phyloP scores from a whole-genome alignment of 2,113 vertebrate genomes.

The Pelecanus crispus region DNA sequence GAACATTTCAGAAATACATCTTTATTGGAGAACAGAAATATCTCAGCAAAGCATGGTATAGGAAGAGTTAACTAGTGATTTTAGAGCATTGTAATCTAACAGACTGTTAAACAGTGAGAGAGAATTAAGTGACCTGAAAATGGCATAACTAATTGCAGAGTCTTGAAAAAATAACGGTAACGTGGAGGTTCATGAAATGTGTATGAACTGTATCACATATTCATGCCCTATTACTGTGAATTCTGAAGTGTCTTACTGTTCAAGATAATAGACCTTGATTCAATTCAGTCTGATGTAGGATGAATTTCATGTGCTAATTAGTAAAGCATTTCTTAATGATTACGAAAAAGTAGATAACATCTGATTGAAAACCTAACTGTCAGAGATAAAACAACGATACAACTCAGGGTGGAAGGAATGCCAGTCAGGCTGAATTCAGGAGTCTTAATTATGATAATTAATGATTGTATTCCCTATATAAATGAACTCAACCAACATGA shows the following conservation, averaged over 20 bases:
- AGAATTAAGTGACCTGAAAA: constrained; percentile 77
- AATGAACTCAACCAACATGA: constrained; percentile 75
- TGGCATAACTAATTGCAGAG: constrained; percentile 75
- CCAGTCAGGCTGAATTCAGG: constrained; percentile 74
- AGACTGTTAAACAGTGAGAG: constrained; percentile 72
- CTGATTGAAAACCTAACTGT: constrained; percentile 75
- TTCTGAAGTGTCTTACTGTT: constrained; percentile 78
- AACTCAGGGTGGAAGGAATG: constrained; percentile 66
- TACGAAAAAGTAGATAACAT: constrained; percentile 76
- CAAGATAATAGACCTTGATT: constrained; percentile 81
- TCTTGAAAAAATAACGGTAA: constrained; percentile 66
- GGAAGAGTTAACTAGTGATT: constrained; percentile 61
- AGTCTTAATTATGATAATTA: constrained; percentile 82
- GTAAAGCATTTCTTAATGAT: constrained; percentile 82
- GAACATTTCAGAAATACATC: neutral
- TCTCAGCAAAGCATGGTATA: neutral
- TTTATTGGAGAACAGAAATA: constrained; percentile 19
- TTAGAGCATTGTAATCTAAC: constrained; percentile 65
- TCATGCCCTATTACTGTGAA: constrained; percentile 78
- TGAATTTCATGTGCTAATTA: constrained; percentile 81
- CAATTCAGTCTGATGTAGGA: constrained; percentile 77
- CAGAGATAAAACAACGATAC: constrained; percentile 77
- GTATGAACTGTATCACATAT: constrained; percentile 79
- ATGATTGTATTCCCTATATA: constrained; percentile 75
- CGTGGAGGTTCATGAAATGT: constrained; percentile 78